Conservation (phyloP, 2,797 vertebrate species). For the Lophius americanus region DNA sequence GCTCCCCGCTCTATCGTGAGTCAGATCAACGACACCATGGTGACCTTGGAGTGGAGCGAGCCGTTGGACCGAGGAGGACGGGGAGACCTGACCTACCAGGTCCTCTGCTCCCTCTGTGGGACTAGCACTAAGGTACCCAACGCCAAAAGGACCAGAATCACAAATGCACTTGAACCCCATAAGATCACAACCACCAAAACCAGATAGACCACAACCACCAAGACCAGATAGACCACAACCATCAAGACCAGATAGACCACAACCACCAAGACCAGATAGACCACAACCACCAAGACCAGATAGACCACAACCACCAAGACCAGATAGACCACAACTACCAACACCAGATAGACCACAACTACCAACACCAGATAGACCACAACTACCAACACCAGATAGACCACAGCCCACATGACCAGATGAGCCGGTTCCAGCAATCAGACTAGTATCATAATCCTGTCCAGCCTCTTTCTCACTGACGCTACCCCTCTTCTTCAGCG, state of each 20-base stretch:
- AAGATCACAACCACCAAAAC: background rate
- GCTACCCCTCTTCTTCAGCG: constrained; percentile 15
- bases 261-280: too few relatives aligned
- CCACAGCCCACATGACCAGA: background rate
- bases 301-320: background rate
- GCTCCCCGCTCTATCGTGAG: constrained; percentile 82
- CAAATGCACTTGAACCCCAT: background rate
- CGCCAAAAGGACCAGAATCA: background rate
- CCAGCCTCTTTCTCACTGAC: background rate
- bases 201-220: background rate
- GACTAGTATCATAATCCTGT: background rate
- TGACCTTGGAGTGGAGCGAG: constrained; percentile 87
- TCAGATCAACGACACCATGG: constrained; percentile 83
- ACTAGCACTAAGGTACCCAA: constrained; percentile 24
- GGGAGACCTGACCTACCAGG: constrained; percentile 77
- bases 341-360: background rate
- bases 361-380: background rate
- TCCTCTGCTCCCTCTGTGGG: constrained; percentile 79
- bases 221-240: background rate
- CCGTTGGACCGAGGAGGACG: constrained; percentile 84
- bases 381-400: background rate
- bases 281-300: background rate
- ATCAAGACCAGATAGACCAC: background rate
- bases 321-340: background rate
- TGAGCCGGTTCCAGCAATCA: too few relatives aligned